These are phyloP conservation scores for Drepana falcataria DNA, from an alignment of 2,888 invertebrate species.

Conservation along the genomic window DNA sequence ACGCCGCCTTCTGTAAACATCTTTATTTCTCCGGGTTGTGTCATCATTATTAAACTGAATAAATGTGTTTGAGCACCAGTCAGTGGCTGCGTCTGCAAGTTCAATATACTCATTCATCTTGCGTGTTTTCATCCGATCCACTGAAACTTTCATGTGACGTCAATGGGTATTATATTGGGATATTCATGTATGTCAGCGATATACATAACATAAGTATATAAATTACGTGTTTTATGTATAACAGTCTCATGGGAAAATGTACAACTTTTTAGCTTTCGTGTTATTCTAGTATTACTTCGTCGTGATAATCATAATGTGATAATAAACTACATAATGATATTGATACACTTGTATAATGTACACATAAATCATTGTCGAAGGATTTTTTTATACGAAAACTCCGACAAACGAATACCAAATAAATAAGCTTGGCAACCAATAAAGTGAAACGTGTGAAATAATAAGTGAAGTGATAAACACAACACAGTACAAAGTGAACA, in stretches of 20 bases:
- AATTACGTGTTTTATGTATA: not conserved
- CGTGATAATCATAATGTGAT: not conserved
- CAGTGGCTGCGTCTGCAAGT: not conserved
- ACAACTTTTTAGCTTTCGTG: too few species aligned
- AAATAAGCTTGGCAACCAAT: too few species aligned
- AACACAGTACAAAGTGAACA: conserved; percentile 5
- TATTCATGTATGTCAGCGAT: not conserved
- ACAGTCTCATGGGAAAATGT: not conserved
- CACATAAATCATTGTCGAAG: too few species aligned
- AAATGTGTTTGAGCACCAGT: not conserved
- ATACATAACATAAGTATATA: not conserved
- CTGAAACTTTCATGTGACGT: not conserved
- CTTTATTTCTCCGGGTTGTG: not conserved
- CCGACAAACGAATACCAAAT: too few species aligned
- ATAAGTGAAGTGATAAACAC: conserved; percentile 10
- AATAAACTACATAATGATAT: not conserved
- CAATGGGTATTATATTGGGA: not conserved
- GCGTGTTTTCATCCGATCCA: not conserved
- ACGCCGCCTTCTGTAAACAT: not conserved
- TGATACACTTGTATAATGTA: not conserved
- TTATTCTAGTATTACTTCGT: not conserved
- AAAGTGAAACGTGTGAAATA: not conserved
- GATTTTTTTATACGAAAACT: too few species aligned
- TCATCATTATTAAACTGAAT: not conserved
- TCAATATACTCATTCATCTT: conserved; percentile 2